Base-by-base conservation (phyloP, 1,140 invertebrate species). In the Gerris buenoi region DNA sequence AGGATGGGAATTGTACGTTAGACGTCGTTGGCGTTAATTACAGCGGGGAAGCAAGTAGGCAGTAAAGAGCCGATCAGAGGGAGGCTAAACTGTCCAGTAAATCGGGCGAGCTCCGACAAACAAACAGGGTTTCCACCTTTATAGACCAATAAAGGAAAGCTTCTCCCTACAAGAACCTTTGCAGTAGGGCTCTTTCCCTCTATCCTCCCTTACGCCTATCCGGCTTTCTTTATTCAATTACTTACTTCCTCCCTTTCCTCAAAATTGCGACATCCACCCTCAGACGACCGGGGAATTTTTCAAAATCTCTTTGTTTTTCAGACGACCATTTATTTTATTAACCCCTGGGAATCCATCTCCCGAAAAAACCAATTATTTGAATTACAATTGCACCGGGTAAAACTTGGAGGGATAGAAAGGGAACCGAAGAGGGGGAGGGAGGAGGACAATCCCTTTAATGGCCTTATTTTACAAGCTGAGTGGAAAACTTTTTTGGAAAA, bases 11-110 rank as follows among this genome's bases (percentile, higher is more conserved):
- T 61, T 61, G n/a, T 3, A 25, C 22, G n/a, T n/a, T 61, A 25
- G 25, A 25, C n/a, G 59, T n/a, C 26, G 62, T 18, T 22, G 62
- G 62, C 62, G 62, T 63, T 63, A 63, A 63, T 63, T 63, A 63
- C 25, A 26, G 10, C 27, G 14, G 10, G 5, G 58, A 25, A 25
- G 58, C 15, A 60, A 60, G 5, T 25, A 60, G 58, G 58, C 58
- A 60, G 58, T 60, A 60, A 60, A 60, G 58, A 60, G 58, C 3
- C 58, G 58, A 60, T 60, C 58, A 60, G 58, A 22, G 23, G 62
- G 22, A 25, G 15, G 25, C 15, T 63, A 63, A 63, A 63, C 27
- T 25, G 26, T 63, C 62, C 26, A 26, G 62, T 26, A 26, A 28
- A 28, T 26, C 27, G 25, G 62, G 2, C 5, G 2, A 5, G 10